These are phyloP conservation scores for Battus philenor DNA, from an alignment of 1,140 invertebrate species.

Conservation along the genomic window DNA sequence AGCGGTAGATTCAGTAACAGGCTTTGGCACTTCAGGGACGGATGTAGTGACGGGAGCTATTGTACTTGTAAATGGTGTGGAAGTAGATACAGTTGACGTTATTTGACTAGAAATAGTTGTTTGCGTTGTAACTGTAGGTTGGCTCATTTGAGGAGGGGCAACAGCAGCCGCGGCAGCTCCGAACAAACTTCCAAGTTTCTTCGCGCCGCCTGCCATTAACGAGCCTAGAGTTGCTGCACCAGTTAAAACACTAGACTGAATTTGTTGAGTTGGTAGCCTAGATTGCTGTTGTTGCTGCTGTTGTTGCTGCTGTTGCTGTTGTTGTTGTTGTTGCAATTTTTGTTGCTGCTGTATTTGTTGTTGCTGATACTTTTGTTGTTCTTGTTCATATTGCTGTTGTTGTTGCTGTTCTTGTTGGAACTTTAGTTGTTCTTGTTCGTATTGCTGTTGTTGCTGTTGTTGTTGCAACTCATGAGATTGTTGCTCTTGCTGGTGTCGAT, in stretches of 20 bases:
- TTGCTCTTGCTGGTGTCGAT: constrained; percentile 25
- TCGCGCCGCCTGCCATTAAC: constrained; percentile 72
- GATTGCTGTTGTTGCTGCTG: constrained; percentile 48
- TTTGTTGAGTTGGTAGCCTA: constrained; percentile 51
- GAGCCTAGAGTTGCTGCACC: constrained; percentile 69
- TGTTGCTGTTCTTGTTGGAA: constrained; percentile 19
- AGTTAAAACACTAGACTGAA: constrained; percentile 62
- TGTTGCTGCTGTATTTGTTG: constrained; percentile 36
- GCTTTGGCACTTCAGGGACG: constrained; percentile 59
- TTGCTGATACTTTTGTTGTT: constrained; percentile 30
- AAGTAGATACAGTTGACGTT: constrained; percentile 51
- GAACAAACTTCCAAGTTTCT: constrained; percentile 69
- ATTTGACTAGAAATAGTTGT: constrained; percentile 33
- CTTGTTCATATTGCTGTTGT: constrained; percentile 22
- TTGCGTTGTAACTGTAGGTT: constrained; percentile 31
- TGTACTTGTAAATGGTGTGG: constrained; percentile 62
- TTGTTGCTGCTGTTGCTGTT: constrained; percentile 39
- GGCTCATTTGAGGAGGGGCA: constrained; percentile 39
- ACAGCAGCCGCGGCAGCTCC: constrained; percentile 68
- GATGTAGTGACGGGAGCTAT: constrained; percentile 57
- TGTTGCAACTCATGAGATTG: constrained; percentile 26
- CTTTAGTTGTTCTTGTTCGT: constrained; percentile 23
- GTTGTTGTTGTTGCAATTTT: constrained; percentile 32
- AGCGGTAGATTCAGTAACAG: constrained; percentile 43
- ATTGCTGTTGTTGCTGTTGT: constrained; percentile 21